phyloP scores from a whole-genome alignment of 2,113 vertebrate genomes.

The Phainopepla nitens region DNA sequence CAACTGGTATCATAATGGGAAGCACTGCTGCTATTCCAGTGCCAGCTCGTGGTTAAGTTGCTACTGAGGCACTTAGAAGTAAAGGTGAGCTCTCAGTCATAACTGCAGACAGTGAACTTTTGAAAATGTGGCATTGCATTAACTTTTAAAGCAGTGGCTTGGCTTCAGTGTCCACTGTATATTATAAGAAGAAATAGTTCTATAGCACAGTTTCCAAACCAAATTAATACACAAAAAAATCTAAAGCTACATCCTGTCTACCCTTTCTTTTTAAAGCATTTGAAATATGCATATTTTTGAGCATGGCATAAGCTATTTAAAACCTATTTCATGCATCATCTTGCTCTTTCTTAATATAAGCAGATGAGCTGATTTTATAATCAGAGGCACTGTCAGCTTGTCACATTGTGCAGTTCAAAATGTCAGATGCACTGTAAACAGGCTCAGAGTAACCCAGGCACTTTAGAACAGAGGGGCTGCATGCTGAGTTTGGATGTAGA shows the following conservation, averaged over 20 bases:
- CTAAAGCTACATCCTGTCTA: not conserved
- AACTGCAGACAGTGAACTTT: not conserved
- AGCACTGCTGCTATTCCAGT: not conserved
- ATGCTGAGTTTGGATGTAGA: not conserved
- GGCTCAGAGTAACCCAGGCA: not conserved
- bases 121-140: not conserved
- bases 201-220: not conserved
- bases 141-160: not conserved
- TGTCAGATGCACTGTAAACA: conserved; percentile 34
- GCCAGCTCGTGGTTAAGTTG: not conserved
- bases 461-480: not conserved
- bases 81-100: not conserved
- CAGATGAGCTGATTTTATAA: conserved; percentile 20
- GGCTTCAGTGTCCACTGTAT: not conserved
- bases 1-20: not conserved
- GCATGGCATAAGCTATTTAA: not conserved
- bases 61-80: not conserved
- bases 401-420: conserved; percentile 31
- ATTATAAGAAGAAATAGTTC: not conserved
- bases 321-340: not conserved
- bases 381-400: not conserved
- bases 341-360: not conserved
- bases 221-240: not conserved
- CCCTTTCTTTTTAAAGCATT: not conserved
- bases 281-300: not conserved